Conservation (phyloP, 2,113 vertebrate species). For the Pipra filicauda region DNA sequence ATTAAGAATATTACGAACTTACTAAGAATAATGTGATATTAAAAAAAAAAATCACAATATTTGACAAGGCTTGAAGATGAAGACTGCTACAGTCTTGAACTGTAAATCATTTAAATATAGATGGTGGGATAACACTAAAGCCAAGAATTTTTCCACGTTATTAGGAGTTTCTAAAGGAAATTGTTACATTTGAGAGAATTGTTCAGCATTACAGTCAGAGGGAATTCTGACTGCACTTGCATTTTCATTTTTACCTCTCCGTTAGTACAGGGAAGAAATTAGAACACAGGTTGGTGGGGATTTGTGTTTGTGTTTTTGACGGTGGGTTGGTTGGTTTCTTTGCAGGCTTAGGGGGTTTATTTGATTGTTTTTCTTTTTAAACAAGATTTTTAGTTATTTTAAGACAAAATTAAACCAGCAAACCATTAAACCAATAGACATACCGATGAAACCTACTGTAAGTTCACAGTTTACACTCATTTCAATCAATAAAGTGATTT, state of each 20-base stretch:
- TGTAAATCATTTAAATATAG: not conserved
- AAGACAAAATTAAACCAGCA: not conserved
- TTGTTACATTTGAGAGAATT: not conserved
- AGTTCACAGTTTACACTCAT: not conserved
- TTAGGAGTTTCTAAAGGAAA: not conserved
- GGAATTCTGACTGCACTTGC: not conserved
- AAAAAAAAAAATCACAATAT: not conserved
- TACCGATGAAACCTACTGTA: not conserved
- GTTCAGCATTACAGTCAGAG: not conserved
- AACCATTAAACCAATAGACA: not conserved
- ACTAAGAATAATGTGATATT: not conserved
- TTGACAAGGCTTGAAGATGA: not conserved
- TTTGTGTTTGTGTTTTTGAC: not conserved
- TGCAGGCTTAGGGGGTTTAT: accelerated
- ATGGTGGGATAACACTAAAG: not conserved
- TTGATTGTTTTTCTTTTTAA: not conserved
- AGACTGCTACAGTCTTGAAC: not conserved
- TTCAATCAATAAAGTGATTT: not conserved
- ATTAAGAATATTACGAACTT: not conserved
- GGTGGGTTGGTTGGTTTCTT: not conserved
- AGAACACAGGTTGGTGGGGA: not conserved
- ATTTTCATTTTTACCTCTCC: not conserved
- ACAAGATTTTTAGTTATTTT: not conserved
- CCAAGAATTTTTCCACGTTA: not conserved
- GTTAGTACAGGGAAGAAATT: not conserved